These are phyloP conservation scores for Ypsolopha scabrella DNA, from an alignment of 2,888 invertebrate genomes.

Conservation along the genomic window DNA sequence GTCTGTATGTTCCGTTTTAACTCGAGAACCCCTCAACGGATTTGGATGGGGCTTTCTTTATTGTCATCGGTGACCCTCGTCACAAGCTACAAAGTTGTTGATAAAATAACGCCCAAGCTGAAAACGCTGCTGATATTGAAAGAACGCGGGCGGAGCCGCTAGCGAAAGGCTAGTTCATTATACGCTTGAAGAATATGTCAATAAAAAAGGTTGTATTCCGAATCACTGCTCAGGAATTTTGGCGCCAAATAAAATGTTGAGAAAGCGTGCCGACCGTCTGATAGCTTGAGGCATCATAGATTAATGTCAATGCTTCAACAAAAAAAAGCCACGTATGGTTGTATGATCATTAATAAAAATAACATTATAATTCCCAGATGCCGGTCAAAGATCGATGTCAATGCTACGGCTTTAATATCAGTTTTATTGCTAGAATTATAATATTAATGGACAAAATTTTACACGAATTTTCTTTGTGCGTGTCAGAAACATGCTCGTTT, in stretches of 20 bases:
- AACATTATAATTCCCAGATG: background rate
- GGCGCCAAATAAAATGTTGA: slow-evolving; percentile 46
- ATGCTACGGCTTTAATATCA: background rate
- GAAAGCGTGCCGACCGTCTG: slow-evolving; percentile 43
- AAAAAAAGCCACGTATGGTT: slow-evolving; percentile 13
- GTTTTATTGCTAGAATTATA: background rate
- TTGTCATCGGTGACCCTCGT: too few relatives aligned
- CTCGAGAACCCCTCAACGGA: too few relatives aligned
- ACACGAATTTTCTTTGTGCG: too few relatives aligned
- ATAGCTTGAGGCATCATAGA: slow-evolving; percentile 31
- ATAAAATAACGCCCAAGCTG: too few relatives aligned
- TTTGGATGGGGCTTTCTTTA: too few relatives aligned
- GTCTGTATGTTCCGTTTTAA: too few relatives aligned
- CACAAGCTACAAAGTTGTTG: too few relatives aligned
- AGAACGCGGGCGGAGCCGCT: too few relatives aligned
- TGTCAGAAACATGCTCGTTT: too few relatives aligned
- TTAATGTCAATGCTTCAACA: slow-evolving; percentile 33
- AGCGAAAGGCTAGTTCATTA: too few relatives aligned
- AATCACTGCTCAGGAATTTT: slow-evolving; percentile 35
- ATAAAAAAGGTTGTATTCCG: background rate
- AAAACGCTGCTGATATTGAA: too few relatives aligned
- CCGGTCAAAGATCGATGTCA: background rate
- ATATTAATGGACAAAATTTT: background rate
- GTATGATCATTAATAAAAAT: slow-evolving; percentile 10
- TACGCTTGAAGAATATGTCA: background rate